Conservation (phyloP, 2,113 vertebrate species). For the Motacilla tschutschensis region DNA sequence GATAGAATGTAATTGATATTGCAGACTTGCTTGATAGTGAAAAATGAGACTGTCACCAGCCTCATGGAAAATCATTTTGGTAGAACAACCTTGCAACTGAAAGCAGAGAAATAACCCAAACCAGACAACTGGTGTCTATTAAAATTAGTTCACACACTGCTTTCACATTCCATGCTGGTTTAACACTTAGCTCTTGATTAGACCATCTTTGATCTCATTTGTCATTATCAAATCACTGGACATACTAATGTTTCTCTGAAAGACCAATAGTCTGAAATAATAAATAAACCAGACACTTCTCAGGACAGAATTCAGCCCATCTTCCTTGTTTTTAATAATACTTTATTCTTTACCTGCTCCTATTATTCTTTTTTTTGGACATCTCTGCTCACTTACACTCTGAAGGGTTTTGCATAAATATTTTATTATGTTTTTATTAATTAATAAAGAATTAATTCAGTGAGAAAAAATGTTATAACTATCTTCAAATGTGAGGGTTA, state of each 20-base stretch:
- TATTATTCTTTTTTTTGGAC: neutral
- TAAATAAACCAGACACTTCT: neutral
- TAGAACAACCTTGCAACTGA: slow-evolving; percentile 55
- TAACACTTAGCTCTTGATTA: slow-evolving; percentile 28
- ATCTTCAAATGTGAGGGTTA: neutral
- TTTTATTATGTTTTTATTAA: neutral
- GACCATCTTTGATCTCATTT: slow-evolving; percentile 38
- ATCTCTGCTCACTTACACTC: neutral
- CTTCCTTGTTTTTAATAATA: neutral
- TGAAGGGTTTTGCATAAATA: neutral
- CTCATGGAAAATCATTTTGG: slow-evolving; percentile 58
- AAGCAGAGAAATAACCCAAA: slow-evolving; percentile 46
- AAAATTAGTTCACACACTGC: slow-evolving; percentile 15
- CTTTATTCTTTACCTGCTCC: neutral
- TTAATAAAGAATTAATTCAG: neutral
- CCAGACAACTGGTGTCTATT: slow-evolving; percentile 24
- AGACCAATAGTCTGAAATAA: slow-evolving; percentile 9
- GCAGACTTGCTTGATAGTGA: slow-evolving; percentile 58
- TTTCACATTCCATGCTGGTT: slow-evolving; percentile 24
- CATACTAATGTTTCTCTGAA: slow-evolving; percentile 34
- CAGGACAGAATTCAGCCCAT: neutral
- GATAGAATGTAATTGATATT: slow-evolving; percentile 59
- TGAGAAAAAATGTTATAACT: neutral
- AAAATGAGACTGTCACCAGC: slow-evolving; percentile 64
- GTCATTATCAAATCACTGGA: slow-evolving; percentile 42